Evolutionary conservation across 2,888 invertebrate species (phyloP), one percentile per base, ranked within the genome.

Genomic region (Troglohyphantes excavatus): DNA sequence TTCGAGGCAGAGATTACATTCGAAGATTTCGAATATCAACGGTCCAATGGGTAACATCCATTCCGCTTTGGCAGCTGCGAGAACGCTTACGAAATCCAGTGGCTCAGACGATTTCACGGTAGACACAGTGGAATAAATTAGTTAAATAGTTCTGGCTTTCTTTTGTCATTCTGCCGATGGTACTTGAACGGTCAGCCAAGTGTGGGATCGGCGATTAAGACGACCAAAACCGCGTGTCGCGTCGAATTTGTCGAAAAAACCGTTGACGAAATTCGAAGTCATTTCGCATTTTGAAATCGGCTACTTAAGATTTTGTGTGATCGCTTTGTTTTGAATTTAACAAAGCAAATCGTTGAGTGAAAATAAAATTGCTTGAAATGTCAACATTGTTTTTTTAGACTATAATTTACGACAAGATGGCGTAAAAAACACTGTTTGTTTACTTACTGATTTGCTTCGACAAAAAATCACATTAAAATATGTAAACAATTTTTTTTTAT

Each of bases 101-200:
- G 83, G 73, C 61, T 59, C 65, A 73, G 26, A 46, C 33, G 33
- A 73, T 72, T 84, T 84, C 83, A 84, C 83, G 83, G 43, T 81
- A 61, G 72, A 23, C 43, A 72, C 67, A 68, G 39, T 46, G 29
- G 68, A 68, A 81, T 81, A 81, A 53, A 67, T 81, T 67, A 81
- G 81, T 68, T 81, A 68, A 81, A 81, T 53, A 67, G 43, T 2
- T 43, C 19, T 68, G 21, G 19, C 72, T 17, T 17, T 43, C 21
- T 72, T 39, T 72, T 72, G 63, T 26, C 21, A 63, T 11, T 26
- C 9, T 26, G 23, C 23, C 43, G 39, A 19, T 43, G 39, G 13
- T 27, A 26, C 19, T 68, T 29, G 33, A 68, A 46, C 43, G 72
- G n/a, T 72, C 46, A 33, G 21, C 21, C 43, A 43, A 46, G 43